These are phyloP conservation scores for Xestia ashworthii DNA, from an alignment of 2,888 invertebrate species.

Conservation along the genomic window DNA sequence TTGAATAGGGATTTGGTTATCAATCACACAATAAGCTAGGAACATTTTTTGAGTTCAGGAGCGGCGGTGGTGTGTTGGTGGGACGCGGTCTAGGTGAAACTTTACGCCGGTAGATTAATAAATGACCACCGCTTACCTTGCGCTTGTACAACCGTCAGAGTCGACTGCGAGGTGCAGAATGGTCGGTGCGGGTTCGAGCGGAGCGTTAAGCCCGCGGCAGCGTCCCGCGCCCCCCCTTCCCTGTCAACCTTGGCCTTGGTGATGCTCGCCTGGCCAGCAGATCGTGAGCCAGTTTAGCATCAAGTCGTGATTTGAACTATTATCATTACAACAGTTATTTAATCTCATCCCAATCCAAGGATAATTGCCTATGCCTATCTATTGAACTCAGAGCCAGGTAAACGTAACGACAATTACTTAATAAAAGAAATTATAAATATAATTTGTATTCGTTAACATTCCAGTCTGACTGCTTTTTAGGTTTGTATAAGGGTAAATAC, in stretches of 20 bases:
- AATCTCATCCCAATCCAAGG: slow-evolving; percentile 64
- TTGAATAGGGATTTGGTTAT: slow-evolving; percentile 79
- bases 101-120: slow-evolving; percentile 76
- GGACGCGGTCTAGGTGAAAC: slow-evolving; percentile 66
- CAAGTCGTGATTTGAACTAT: slow-evolving; percentile 70
- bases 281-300: slow-evolving; percentile 73
- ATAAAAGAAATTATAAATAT: neutral
- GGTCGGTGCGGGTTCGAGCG: slow-evolving; percentile 87
- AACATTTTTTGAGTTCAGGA: slow-evolving; percentile 72
- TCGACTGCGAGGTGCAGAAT: slow-evolving; percentile 91
- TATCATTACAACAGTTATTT: slow-evolving; percentile 59
- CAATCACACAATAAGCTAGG: slow-evolving; percentile 81
- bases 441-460: neutral
- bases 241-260: slow-evolving; percentile 89
- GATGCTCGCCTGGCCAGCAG: slow-evolving; percentile 79
- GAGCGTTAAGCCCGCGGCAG: slow-evolving; percentile 86
- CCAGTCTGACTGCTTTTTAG: neutral
- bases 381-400: slow-evolving; percentile 30
- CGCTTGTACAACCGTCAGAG: slow-evolving; percentile 90
- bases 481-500: neutral
- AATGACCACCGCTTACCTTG: slow-evolving; percentile 89
- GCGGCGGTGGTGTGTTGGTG: slow-evolving; percentile 72
- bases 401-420: neutral
- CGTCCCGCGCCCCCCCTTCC: slow-evolving; percentile 88
- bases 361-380: slow-evolving; percentile 48